These are phyloP conservation scores for Nannoperca australis DNA, from an alignment of 2,797 vertebrate genomes.

Conservation along the genomic window DNA sequence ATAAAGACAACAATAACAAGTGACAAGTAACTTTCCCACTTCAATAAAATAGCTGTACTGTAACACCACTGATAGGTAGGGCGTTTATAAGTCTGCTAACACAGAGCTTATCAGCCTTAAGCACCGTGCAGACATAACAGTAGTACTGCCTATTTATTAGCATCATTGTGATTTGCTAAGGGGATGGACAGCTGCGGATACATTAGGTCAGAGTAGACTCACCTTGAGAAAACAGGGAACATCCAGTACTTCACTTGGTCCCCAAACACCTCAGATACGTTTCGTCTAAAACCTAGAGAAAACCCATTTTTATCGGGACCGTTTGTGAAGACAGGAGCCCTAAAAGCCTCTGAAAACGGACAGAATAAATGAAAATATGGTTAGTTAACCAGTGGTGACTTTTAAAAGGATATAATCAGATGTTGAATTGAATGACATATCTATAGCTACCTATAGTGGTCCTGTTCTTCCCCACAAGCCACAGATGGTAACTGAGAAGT, in stretches of 20 bases:
- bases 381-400: not conserved
- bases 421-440: not conserved
- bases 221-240: slow-evolving; percentile 94
- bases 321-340: slow-evolving; percentile 92
- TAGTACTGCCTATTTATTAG: not conserved
- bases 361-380: not conserved
- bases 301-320: slow-evolving; percentile 95
- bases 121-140: not conserved
- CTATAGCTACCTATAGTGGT: slow-evolving; percentile 94
- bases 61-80: not conserved
- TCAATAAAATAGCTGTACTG: not conserved
- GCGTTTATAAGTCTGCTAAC: not conserved
- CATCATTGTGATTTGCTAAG: not conserved
- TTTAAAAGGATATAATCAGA: not conserved
- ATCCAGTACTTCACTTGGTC: slow-evolving; percentile 93
- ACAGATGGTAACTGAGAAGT: slow-evolving; percentile 95
- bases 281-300: slow-evolving; percentile 92
- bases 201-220: slow-evolving; percentile 32
- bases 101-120: not conserved
- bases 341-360: slow-evolving; percentile 90
- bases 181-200: not conserved
- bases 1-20: not conserved
- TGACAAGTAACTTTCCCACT: not conserved
- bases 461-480: slow-evolving; percentile 96
- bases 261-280: slow-evolving; percentile 92